Evolutionary conservation across 2,888 invertebrate genomes (phyloP).

Genomic region (Coelinius sp.): DNA sequence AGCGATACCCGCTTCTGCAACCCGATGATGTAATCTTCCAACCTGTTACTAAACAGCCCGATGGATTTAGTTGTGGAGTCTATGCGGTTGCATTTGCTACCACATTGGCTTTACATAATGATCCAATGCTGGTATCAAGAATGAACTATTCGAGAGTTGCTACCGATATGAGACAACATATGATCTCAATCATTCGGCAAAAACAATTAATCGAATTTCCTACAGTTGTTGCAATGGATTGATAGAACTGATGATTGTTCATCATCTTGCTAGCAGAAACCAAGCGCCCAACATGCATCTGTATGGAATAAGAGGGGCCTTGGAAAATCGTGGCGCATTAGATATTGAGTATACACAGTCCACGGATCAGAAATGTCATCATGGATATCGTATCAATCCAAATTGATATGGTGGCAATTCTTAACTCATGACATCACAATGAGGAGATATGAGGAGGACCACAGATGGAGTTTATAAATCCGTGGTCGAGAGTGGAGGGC

Average conservation of each 20-base stretch:
- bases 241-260: not conserved
- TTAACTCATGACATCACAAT: no score
- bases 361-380: no score
- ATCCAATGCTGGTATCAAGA: not conserved
- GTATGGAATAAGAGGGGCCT: no score
- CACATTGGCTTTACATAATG: conserved; percentile 5
- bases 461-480: not conserved
- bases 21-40: not conserved
- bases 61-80: conserved; percentile 29
- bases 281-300: no score
- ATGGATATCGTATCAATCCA: not conserved
- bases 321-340: not conserved
- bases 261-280: not conserved
- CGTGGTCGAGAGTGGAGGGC: not conserved
- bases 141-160: conserved; percentile 3
- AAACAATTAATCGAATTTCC: conserved; percentile 26
- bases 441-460: not conserved
- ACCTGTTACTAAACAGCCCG: conserved; percentile 28
- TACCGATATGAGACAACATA: conserved; percentile 11
- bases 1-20: conserved; percentile 6
- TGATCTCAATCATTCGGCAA: conserved; percentile 6
- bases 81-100: conserved; percentile 38
- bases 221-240: not conserved
- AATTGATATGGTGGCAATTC: no score
- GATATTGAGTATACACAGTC: no score